phyloP scores from a whole-genome alignment of 2,888 invertebrate genomes.

The Branchellion lobata region DNA sequence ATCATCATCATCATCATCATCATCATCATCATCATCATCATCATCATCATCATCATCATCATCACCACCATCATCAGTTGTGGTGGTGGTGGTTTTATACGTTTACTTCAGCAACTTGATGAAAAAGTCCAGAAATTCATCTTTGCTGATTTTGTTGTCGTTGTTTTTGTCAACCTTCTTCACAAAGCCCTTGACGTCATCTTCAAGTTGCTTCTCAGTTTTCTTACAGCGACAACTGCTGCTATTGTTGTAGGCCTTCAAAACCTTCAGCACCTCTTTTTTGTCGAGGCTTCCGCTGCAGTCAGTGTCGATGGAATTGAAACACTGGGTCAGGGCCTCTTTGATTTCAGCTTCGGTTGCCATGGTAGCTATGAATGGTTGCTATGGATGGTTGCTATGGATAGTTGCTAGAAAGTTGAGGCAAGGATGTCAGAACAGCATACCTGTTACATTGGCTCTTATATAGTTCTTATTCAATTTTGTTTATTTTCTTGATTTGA shows the following conservation, averaged over 20 bases:
- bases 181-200: constrained; percentile 16
- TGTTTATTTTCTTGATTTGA: too few relatives aligned
- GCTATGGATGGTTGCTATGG: too few relatives aligned
- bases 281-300: constrained; percentile 21
- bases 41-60: background rate
- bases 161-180: constrained; percentile 40
- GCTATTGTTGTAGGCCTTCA: constrained; percentile 8
- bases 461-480: too few relatives aligned
- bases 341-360: constrained; percentile 65
- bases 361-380: too few relatives aligned
- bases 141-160: constrained; percentile 42
- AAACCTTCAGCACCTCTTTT: constrained; percentile 25
- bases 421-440: too few relatives aligned
- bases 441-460: too few relatives aligned
- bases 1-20: too few relatives aligned
- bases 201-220: background rate
- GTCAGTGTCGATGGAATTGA: constrained; percentile 30
- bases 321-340: constrained; percentile 19
- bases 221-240: background rate
- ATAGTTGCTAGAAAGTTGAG: too few relatives aligned
- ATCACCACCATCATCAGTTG: background rate
- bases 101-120: background rate
- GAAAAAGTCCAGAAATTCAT: constrained; percentile 39
- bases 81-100: too few relatives aligned
- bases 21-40: background rate